Evolutionary conservation across 2,888 invertebrate species (phyloP).

Genomic region (Tetranychus piercei): DNA sequence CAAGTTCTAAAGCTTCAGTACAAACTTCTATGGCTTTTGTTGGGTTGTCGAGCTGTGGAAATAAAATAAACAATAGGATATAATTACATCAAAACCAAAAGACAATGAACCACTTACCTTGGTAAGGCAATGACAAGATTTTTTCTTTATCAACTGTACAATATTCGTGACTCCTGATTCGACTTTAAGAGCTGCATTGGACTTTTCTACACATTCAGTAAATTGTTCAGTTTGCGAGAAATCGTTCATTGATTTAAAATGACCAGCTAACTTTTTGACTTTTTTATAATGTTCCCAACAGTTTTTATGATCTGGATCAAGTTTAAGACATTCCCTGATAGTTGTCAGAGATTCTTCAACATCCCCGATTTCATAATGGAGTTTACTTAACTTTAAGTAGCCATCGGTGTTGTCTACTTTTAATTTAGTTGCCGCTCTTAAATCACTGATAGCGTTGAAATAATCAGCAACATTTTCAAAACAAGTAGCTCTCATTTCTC

Average conservation of each 20-base stretch:
- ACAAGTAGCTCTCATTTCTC: constrained; percentile 69
- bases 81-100: background rate
- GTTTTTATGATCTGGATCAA: constrained; percentile 84
- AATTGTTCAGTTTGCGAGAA: constrained; percentile 45
- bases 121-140: constrained; percentile 54
- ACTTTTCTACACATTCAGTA: constrained; percentile 48
- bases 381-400: constrained; percentile 55
- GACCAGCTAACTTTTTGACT: constrained; percentile 74
- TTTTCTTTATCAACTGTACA: constrained; percentile 51
- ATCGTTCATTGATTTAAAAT: constrained; percentile 37
- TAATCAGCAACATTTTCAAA: constrained; percentile 59
- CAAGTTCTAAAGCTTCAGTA: constrained; percentile 54
- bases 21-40: constrained; percentile 57
- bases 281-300: constrained; percentile 61
- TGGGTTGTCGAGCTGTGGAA: constrained; percentile 45
- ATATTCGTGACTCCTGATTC: constrained; percentile 48
- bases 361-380: constrained; percentile 77
- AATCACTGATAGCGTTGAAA: constrained; percentile 69
- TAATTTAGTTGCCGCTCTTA: constrained; percentile 70
- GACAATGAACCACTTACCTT: background rate
- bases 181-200: constrained; percentile 42
- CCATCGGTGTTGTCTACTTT: constrained; percentile 78
- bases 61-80: background rate
- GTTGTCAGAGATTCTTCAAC: constrained; percentile 74
- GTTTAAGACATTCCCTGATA: constrained; percentile 82